phyloP scores from a whole-genome alignment of 2,888 invertebrate species.

The Rhimphoctona megacephalus region DNA sequence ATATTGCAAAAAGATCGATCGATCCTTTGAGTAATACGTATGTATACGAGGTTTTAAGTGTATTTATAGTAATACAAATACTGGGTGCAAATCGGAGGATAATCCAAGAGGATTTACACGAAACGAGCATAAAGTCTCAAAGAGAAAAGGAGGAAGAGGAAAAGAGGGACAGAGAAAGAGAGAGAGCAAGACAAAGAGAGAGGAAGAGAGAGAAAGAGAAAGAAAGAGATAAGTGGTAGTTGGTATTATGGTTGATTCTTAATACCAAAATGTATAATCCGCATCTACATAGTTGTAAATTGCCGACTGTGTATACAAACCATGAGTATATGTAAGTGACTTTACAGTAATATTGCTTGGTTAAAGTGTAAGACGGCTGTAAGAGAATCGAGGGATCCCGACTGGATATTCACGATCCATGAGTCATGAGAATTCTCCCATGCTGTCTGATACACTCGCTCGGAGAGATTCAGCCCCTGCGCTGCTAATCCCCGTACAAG shows the following conservation, averaged over 20 bases:
- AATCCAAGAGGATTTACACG: slow-evolving; percentile 48
- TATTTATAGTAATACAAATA: slow-evolving; percentile 29
- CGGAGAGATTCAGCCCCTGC: slow-evolving; percentile 62
- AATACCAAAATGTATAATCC: slow-evolving; percentile 7
- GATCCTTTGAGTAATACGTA: slow-evolving; percentile 39
- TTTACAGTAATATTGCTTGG: slow-evolving; percentile 33
- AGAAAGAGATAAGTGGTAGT: slow-evolving; percentile 51
- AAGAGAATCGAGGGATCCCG: slow-evolving; percentile 34
- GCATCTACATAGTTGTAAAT: not conserved
- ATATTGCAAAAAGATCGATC: slow-evolving; percentile 62
- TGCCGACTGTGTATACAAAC: not conserved
- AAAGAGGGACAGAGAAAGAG: slow-evolving; percentile 19
- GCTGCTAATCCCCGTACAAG: slow-evolving; percentile 48
- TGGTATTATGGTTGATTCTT: slow-evolving; percentile 22
- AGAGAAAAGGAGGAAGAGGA: not conserved
- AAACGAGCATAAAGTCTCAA: slow-evolving; percentile 10
- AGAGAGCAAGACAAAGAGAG: not conserved
- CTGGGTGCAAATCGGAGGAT: slow-evolving; percentile 42
- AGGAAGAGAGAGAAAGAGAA: not conserved
- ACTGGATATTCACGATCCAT: slow-evolving; percentile 65
- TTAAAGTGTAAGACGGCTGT: slow-evolving; percentile 47
- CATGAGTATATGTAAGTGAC: not conserved
- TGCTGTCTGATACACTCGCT: slow-evolving; percentile 72
- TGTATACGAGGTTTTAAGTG: slow-evolving; percentile 47
- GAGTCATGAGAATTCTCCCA: slow-evolving; percentile 77